Conservation (phyloP, 1,140 invertebrate genomes). For the Megalonaias nervosa region DNA sequence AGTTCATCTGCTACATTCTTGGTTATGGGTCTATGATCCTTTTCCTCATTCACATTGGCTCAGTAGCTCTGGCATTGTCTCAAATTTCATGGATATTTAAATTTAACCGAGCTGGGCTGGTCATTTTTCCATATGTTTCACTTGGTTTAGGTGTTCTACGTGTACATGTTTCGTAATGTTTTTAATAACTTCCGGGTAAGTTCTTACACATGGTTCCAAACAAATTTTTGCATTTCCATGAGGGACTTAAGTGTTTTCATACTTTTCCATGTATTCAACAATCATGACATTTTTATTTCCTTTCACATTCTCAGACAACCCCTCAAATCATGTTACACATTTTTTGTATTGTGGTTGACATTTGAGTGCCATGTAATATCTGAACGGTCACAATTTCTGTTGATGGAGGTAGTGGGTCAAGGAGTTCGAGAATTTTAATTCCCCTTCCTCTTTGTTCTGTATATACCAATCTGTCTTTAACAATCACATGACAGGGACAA, state of each 20-base stretch:
- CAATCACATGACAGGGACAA: too few species aligned
- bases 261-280: constrained; percentile 1
- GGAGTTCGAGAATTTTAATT: too few species aligned
- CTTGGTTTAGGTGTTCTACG: not conserved
- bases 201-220: not conserved
- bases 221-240: too few species aligned
- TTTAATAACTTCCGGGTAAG: not conserved
- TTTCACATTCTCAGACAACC: too few species aligned
- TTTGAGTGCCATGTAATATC: not conserved
- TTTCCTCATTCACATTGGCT: constrained; percentile 8
- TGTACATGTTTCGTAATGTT: not conserved
- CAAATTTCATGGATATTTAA: constrained; percentile 1
- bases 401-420: constrained; percentile 1
- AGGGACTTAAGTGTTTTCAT: not conserved
- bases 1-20: constrained; percentile 16
- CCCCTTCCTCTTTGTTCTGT: too few species aligned
- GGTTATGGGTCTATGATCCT: not conserved
- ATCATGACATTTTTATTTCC: not conserved
- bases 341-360: constrained; percentile 1
- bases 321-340: not conserved
- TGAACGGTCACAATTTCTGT: not conserved
- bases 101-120: not conserved
- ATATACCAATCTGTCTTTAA: too few species aligned
- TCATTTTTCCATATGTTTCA: not conserved
- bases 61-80: constrained; percentile 4